A percentile compares a stretch with the other conserved stretches of the same genome.
phyloP scores from a whole-genome alignment of 2,113 vertebrate species.

The Austrofundulus limnaeus region DNA sequence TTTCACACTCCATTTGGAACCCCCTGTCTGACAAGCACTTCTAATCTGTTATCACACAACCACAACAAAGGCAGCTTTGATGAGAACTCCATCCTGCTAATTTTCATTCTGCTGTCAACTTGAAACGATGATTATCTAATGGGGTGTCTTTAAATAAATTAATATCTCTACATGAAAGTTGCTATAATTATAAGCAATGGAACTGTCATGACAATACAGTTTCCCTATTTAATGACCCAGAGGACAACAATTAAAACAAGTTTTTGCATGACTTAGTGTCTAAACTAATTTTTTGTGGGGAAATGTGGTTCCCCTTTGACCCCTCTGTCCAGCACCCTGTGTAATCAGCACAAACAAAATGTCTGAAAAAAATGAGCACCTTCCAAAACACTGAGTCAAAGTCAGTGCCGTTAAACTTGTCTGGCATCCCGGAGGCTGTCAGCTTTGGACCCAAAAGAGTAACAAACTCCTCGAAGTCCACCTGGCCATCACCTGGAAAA shows the following conservation, averaged over 20 bases:
- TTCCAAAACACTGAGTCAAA: constrained; percentile 99
- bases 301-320: constrained; percentile 1
- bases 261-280: constrained; percentile 3
- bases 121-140: constrained; percentile 49
- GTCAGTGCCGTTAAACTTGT: constrained; percentile 93
- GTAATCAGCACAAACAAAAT: constrained; percentile 15
- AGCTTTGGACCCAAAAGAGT: constrained; percentile 95
- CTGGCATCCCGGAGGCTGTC: constrained; percentile 90
- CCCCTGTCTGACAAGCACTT: constrained; percentile 2
- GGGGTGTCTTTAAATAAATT: constrained; percentile 47
- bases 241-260: constrained; percentile 29
- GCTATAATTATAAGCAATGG: constrained; percentile 24
- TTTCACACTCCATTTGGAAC: constrained; percentile 11
- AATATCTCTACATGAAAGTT: constrained; percentile 34
- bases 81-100: constrained; percentile 11
- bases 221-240: constrained; percentile 12
- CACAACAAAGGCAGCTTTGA: constrained; percentile 36
- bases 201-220: not conserved
- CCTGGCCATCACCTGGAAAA: constrained; percentile 89
- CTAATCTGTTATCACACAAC: constrained; percentile 13
- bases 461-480: constrained; percentile 98
- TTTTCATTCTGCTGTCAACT: constrained; percentile 30
- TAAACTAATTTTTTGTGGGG: constrained; percentile 8
- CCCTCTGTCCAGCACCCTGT: not conserved
- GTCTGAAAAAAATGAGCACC: constrained; percentile 77